phyloP scores from a whole-genome alignment of 2,797 vertebrate species.

The Stomatorhinus walkeri region DNA sequence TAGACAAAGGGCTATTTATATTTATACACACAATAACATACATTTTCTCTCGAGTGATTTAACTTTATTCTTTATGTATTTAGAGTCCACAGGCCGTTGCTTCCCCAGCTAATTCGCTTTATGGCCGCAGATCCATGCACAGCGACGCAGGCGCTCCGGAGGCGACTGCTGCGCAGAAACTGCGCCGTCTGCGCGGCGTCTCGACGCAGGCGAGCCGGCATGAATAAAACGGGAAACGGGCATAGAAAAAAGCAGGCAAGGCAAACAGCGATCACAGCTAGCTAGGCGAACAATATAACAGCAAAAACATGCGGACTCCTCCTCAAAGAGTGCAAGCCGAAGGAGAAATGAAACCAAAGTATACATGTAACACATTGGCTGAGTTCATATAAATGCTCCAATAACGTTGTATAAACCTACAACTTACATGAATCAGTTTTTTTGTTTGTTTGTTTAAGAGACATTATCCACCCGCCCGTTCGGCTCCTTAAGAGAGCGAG shows the following conservation, averaged over 20 bases:
- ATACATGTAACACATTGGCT: background rate
- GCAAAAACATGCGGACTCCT: background rate
- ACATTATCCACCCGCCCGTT: background rate
- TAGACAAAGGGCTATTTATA: background rate
- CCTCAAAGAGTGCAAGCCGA: background rate
- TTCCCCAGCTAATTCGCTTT: background rate
- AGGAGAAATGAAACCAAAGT: background rate
- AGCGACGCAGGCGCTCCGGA: background rate
- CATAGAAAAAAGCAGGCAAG: background rate
- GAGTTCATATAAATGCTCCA: background rate
- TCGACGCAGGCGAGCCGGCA: background rate
- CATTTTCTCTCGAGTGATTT: background rate
- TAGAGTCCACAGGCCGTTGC: background rate
- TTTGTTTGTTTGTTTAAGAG: conserved; percentile 2
- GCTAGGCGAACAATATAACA: background rate
- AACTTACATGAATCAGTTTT: conserved; percentile 2
- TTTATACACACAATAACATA: background rate
- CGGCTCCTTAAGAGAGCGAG: background rate
- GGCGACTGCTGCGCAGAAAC: background rate
- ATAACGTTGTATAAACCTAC: background rate
- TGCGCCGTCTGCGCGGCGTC: background rate
- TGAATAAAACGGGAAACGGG: background rate
- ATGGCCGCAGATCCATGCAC: background rate
- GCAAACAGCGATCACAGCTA: background rate
- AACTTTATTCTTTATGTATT: background rate